Conservation (phyloP, 2,888 invertebrate species). For the Athripsodes cinereus region DNA sequence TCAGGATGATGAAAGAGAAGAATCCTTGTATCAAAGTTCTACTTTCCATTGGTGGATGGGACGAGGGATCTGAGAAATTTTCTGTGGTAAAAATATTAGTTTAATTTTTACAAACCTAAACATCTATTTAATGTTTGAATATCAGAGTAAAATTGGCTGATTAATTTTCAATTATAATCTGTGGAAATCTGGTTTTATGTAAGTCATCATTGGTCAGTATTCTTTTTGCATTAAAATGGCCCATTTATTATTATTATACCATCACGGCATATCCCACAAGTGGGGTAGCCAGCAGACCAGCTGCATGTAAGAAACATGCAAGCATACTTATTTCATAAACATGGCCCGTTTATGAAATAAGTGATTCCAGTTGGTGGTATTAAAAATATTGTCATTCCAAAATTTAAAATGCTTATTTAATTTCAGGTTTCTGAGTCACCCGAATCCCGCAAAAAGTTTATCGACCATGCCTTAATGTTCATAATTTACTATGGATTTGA, state of each 20-base stretch:
- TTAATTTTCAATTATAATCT: too few species aligned
- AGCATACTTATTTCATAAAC: too few species aligned
- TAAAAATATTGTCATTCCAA: not conserved
- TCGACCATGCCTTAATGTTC: conserved; percentile 38
- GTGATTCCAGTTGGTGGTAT: too few species aligned
- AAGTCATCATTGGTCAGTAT: too few species aligned
- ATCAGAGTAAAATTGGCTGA: too few species aligned
- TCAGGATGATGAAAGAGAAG: conserved; percentile 37
- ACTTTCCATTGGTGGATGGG: conserved; percentile 47
- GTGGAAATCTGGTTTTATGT: too few species aligned
- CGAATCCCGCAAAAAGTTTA: conserved; percentile 37
- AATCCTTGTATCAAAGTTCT: conserved; percentile 40
- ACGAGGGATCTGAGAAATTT: conserved; percentile 42
- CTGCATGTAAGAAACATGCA: too few species aligned
- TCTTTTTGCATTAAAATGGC: too few species aligned
- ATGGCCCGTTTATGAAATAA: too few species aligned
- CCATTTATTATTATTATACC: too few species aligned
- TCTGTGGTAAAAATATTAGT: conserved; percentile 33
- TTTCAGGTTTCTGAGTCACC: conserved; percentile 38
- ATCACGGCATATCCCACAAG: not conserved
- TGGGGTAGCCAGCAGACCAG: too few species aligned
- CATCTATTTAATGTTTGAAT: too few species aligned
- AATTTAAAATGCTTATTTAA: not conserved
- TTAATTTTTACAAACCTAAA: not conserved
- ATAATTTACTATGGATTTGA: conserved; percentile 42